phyloP scores from a whole-genome alignment of 2,797 vertebrate species.

The Synaphobranchus kaupii region DNA sequence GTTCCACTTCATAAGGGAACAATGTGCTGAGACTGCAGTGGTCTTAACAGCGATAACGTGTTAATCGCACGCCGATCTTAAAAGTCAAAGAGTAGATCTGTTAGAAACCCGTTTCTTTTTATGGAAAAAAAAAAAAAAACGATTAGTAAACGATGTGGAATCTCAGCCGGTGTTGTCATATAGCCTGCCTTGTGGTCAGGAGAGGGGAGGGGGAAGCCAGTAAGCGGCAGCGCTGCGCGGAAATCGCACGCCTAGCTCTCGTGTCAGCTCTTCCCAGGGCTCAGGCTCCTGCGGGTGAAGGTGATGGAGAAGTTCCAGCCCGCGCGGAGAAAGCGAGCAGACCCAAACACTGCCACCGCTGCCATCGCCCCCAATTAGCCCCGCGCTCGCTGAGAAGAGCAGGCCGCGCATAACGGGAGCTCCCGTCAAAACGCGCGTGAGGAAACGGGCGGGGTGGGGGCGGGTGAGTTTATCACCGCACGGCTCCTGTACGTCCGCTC shows the following conservation, averaged over 20 bases:
- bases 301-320: constrained; percentile 14
- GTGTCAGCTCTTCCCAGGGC: neutral
- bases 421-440: constrained; percentile 43
- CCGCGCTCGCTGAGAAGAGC: neutral
- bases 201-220: too few species aligned
- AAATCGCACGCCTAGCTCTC: neutral
- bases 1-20: neutral
- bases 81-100: neutral
- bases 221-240: neutral
- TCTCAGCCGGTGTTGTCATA: neutral
- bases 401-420: neutral
- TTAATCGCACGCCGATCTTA: neutral
- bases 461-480: constrained; percentile 72
- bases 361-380: constrained; percentile 1
- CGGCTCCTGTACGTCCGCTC: constrained; percentile 68
- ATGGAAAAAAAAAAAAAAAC: neutral
- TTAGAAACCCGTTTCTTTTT: neutral
- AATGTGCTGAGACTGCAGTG: neutral
- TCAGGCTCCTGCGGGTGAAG: neutral
- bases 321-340: neutral
- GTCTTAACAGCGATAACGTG: neutral
- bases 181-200: neutral
- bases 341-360: constrained; percentile 5
- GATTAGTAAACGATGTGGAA: neutral
- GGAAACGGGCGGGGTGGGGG: constrained; percentile 53